Evolutionary conservation across 2,888 invertebrate species (phyloP).

Genomic region (Coelogynopora nodosa): DNA sequence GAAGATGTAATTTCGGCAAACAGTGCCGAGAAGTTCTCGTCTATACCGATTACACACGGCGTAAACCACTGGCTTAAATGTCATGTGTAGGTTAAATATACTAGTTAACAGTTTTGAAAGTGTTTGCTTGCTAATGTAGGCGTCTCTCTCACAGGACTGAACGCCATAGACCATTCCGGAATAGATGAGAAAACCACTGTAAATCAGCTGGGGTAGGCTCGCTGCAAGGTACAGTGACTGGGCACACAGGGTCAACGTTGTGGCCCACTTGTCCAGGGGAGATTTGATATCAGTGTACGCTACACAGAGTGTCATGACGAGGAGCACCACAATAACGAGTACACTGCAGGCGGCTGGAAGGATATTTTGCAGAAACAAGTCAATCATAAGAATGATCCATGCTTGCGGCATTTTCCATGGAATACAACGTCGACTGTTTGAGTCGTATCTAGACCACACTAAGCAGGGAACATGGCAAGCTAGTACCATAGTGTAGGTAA

Average conservation of each 20-base stretch:
- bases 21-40: neutral
- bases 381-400: neutral
- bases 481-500: neutral
- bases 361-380: neutral
- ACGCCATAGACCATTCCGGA: neutral
- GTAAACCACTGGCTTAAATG: neutral
- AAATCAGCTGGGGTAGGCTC: neutral
- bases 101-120: neutral
- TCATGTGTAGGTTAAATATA: neutral
- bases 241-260: neutral
- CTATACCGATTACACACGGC: neutral
- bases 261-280: conserved; percentile 10
- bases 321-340: neutral
- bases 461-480: neutral
- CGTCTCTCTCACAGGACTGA: neutral
- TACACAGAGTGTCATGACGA: neutral
- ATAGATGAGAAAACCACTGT: neutral
- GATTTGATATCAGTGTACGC: neutral
- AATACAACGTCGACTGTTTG: neutral
- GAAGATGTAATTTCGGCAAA: neutral
- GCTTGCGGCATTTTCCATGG: neutral
- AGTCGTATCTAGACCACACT: neutral
- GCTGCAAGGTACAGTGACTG: neutral
- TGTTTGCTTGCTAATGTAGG: neutral
- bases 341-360: neutral